These are phyloP conservation scores for Dreissena rostriformis DNA, from an alignment of 1,140 invertebrate species.

Conservation along the genomic window DNA sequence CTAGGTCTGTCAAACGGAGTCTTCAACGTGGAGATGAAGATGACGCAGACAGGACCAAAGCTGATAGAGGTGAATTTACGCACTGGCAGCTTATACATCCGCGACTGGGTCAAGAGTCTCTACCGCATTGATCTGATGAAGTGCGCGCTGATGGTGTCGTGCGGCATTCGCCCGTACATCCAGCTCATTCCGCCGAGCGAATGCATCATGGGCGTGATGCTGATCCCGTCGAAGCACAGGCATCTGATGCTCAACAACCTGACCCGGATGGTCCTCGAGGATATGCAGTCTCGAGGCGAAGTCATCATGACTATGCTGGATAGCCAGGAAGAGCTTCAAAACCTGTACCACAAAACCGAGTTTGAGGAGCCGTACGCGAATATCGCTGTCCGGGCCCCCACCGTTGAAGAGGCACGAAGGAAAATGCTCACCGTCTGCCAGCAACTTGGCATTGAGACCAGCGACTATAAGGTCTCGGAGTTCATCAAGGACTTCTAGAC, in stretches of 20 bases:
- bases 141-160: conserved; percentile 57
- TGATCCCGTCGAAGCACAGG: conserved; percentile 57
- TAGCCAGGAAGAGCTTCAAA: no score
- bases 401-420: no score
- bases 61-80: conserved; percentile 69
- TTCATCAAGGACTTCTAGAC: no score
- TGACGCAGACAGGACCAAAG: conserved; percentile 67
- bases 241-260: conserved; percentile 36
- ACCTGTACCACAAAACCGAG: no score
- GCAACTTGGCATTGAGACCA: no score
- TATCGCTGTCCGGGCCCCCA: no score
- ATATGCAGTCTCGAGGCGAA: no score
- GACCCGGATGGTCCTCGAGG: conserved; percentile 1
- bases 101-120: conserved; percentile 64
- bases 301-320: no score
- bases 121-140: conserved; percentile 64
- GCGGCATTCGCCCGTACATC: conserved; percentile 60
- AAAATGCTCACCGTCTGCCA: no score
- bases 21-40: conserved; percentile 71
- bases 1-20: conserved; percentile 60
- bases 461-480: no score
- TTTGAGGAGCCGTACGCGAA: no score
- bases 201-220: conserved; percentile 66
- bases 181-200: neutral
- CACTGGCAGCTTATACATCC: conserved; percentile 69